These are phyloP conservation scores for Pegea sp. DNA, from an alignment of 23 tunicate genomes.

Conservation along the genomic window DNA sequence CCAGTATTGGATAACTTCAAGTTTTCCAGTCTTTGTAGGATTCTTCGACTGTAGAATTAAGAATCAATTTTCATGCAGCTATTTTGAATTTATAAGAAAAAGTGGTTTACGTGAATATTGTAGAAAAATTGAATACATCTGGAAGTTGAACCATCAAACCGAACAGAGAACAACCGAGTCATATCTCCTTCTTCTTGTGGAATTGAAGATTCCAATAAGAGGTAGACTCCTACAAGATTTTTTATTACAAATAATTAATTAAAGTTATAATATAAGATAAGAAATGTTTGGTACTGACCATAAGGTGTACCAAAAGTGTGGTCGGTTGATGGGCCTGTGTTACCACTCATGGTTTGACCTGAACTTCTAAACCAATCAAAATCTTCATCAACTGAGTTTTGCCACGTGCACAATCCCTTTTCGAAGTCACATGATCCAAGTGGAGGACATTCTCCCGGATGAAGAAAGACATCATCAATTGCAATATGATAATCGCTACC, in stretches of 20 bases:
- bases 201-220: conserved; percentile 71
- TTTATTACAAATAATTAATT: no score
- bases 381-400: conserved; percentile 70
- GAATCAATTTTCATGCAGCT: not conserved
- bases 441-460: conserved; percentile 73
- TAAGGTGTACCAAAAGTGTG: conserved; percentile 20
- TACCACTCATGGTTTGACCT: conserved; percentile 15
- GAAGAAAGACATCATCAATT: conserved; percentile 46
- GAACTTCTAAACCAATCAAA: conserved; percentile 21
- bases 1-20: conserved; percentile 83
- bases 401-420: conserved; percentile 77
- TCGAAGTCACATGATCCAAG: conserved; percentile 78
- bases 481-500: conserved; percentile 40
- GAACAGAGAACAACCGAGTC: conserved; percentile 54
- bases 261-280: no score
- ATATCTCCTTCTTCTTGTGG: conserved; percentile 82
- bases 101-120: conserved; percentile 28
- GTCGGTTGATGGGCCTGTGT: conserved; percentile 34
- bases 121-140: conserved; percentile 84
- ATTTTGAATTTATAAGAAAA: not conserved
- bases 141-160: conserved; percentile 53
- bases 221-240: conserved; percentile 37
- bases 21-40: conserved; percentile 26
- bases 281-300: conserved; percentile 4
- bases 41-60: conserved; percentile 3